Evolutionary conservation across 2,113 vertebrate species (phyloP), one percentile per base, ranked within the genome.

Genomic region (Tyrannus savana): DNA sequence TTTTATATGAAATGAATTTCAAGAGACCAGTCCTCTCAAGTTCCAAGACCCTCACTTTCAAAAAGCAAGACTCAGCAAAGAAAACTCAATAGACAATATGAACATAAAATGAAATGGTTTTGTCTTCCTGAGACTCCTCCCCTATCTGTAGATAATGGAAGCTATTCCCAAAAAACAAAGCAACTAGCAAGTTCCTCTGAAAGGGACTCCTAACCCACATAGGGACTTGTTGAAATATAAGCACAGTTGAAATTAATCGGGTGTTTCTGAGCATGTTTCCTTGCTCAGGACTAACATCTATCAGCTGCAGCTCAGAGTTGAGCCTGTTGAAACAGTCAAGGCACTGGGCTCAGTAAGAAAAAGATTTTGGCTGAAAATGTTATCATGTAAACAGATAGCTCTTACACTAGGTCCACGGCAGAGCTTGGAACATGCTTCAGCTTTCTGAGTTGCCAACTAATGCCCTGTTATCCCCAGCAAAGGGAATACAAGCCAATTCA

Each of bases 361-460:
- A 67, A 33, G 33, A 67, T 87, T 86, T 84, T 35, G 35, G 66
- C 39, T 81, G 35, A 28, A 67, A 90, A 44, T 1, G 3, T 75
- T 39, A 56, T 50, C 50, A 84, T 56, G 39, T 74, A 52, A 76
- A 42, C 17, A 72, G 56, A 49, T 6, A 71, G 9, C 19, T 68
- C 33, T 68, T 39, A 35, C 27, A 14, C 7, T 2, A 1, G 31
- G 27, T 28, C 25, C 3, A 1, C 3, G 2, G 52, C 19, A 74
- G 63, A 79, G 24, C 24, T 46, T 56, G 31, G 55, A 76, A 74
- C 12, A 42, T 2, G 2, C 27, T 67, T 47, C 39, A 58, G 23
- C 30, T 77, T 56, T 55, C 31, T 8, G 17, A 80, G 7, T 44
- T 67, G 42, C 63, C 33, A 59, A 6, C 19, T 47, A 53, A 53